Evolutionary conservation across 2,888 invertebrate genomes (phyloP).

Genomic region (Xylocampa areola): DNA sequence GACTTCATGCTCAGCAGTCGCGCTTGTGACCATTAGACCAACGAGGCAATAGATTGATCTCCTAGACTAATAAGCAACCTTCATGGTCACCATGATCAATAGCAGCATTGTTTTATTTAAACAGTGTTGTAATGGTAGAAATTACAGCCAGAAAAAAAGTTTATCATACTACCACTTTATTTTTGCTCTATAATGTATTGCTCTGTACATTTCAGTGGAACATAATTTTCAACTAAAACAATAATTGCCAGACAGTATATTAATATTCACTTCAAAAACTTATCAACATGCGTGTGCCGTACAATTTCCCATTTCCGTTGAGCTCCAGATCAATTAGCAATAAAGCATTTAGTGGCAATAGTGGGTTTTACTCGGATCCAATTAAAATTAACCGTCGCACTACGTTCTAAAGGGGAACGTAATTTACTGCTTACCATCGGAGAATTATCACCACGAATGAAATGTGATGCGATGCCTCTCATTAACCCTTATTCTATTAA

Average conservation of each 20-base stretch:
- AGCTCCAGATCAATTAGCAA: constrained; percentile 72
- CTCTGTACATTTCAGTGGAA: not conserved
- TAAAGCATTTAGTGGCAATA: constrained; percentile 72
- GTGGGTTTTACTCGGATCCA: constrained; percentile 73
- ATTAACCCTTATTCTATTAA: constrained; percentile 51
- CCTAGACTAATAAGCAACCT: too few species aligned
- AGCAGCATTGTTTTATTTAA: too few species aligned
- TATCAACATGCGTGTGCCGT: constrained; percentile 48
- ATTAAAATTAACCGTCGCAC: constrained; percentile 71
- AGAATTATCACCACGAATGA: constrained; percentile 56
- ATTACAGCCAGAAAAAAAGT: too few species aligned
- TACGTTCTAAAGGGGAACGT: constrained; percentile 60
- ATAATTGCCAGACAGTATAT: constrained; percentile 9
- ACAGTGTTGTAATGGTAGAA: too few species aligned
- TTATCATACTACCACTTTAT: too few species aligned
- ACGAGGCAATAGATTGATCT: too few species aligned
- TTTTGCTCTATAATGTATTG: too few species aligned
- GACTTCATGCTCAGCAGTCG: too few species aligned
- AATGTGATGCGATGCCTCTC: constrained; percentile 55
- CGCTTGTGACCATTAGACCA: too few species aligned
- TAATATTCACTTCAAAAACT: constrained; percentile 46
- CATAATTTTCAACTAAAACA: constrained; percentile 5
- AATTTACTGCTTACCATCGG: constrained; percentile 64
- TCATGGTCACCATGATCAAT: too few species aligned
- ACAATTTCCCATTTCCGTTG: constrained; percentile 58